Conservation (phyloP, 2,888 invertebrate genomes). For the Phortica okadai region DNA sequence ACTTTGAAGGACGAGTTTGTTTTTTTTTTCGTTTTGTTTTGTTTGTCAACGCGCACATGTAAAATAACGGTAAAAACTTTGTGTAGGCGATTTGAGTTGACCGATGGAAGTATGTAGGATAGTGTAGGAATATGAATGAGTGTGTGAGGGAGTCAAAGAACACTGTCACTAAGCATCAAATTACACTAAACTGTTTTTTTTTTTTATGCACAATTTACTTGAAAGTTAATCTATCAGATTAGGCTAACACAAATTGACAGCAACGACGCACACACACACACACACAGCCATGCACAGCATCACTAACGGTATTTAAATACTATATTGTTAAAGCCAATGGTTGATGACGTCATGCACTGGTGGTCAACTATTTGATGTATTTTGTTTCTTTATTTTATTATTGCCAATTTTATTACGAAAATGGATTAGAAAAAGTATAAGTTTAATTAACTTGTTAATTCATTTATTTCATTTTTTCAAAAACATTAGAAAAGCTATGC, state of each 20-base stretch:
- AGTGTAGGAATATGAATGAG: too few relatives aligned
- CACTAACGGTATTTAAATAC: neutral
- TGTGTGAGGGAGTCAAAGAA: too few relatives aligned
- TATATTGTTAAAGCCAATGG: neutral
- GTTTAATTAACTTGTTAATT: neutral
- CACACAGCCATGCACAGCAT: neutral
- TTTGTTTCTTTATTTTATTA: neutral
- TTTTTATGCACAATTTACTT: neutral
- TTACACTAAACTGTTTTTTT: neutral
- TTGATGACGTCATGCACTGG: constrained; percentile 9
- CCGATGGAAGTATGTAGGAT: too few relatives aligned
- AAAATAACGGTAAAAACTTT: too few relatives aligned
- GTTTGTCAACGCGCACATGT: too few relatives aligned
- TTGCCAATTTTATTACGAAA: neutral
- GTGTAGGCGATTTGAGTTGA: too few relatives aligned
- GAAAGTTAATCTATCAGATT: constrained; percentile 10
- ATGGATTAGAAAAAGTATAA: neutral
- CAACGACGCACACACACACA: neutral
- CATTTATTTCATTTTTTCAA: neutral
- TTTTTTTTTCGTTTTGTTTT: too few relatives aligned
- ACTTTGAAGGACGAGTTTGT: too few relatives aligned
- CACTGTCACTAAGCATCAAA: constrained; percentile 1
- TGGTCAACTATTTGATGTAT: neutral
- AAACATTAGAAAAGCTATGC: neutral
- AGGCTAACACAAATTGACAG: neutral